These are phyloP conservation scores for Nesometra sesokonis DNA, from an alignment of 35 echinoderm and acorn worm species.

Conservation along the genomic window DNA sequence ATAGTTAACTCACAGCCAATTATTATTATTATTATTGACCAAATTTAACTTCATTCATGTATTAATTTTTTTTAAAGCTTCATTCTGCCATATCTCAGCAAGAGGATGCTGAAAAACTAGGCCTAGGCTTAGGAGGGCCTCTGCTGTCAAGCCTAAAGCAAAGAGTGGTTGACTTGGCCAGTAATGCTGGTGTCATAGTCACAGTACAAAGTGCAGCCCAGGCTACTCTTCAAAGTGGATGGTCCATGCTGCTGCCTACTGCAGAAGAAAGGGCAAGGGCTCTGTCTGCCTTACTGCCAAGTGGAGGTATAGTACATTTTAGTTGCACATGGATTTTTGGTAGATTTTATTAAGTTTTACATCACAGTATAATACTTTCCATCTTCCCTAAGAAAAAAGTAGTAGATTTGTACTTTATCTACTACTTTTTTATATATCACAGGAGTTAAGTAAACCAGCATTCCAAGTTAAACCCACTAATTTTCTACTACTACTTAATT, in stretches of 20 bases:
- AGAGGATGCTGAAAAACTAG: slow-evolving; percentile 63
- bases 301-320: slow-evolving; percentile 55
- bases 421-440: no score
- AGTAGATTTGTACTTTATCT: no score
- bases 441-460: no score
- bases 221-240: slow-evolving; percentile 84
- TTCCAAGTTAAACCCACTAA: no score
- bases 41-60: no score
- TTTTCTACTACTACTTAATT: no score
- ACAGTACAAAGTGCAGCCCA: slow-evolving; percentile 75
- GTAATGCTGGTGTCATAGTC: slow-evolving; percentile 83
- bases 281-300: slow-evolving; percentile 68
- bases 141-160: slow-evolving; percentile 92
- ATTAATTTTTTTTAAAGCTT: slow-evolving; percentile 27
- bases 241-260: slow-evolving; percentile 92
- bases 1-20: no score
- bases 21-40: no score
- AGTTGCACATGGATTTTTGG: no score
- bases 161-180: slow-evolving; percentile 84
- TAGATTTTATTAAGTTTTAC: no score
- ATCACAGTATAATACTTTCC: no score
- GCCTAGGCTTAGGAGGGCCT: slow-evolving; percentile 54
- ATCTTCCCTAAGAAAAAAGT: no score
- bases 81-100: slow-evolving; percentile 89
- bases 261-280: slow-evolving; percentile 95